Conservation (phyloP, 92 coral and sea anemone species). For the Desmophyllum pertusum region DNA sequence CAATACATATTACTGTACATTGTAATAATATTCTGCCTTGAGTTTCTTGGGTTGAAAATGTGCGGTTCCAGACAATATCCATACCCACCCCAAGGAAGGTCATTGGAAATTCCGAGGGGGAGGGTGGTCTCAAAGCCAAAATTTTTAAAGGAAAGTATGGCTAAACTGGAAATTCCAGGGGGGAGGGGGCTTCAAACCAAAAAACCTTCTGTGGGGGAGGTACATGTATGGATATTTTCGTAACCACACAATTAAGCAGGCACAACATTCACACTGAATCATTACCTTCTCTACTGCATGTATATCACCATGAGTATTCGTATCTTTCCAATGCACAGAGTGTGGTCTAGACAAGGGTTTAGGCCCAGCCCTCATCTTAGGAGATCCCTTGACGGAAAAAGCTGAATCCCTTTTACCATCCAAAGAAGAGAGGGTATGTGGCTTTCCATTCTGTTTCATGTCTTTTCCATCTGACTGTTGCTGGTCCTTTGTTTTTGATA, state of each 20-base stretch:
- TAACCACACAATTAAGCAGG: neutral
- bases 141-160: no score
- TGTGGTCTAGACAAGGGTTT: constrained; percentile 11
- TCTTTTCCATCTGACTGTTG: neutral
- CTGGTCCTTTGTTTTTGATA: neutral
- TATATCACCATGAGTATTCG: neutral
- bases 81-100: no score
- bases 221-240: no score
- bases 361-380: neutral
- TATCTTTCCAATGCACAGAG: neutral
- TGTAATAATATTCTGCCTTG: no score
- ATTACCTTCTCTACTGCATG: constrained; percentile 5
- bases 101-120: no score
- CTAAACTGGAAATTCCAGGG: no score
- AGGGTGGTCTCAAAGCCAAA: no score
- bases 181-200: no score
- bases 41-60: no score
- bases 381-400: constrained; percentile 10
- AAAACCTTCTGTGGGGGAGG: no score
- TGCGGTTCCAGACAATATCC: no score
- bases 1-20: no score
- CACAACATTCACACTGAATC: neutral
- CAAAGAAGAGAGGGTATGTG: neutral
- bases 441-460: neutral
- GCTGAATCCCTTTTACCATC: neutral